These are phyloP conservation scores for Regulus satrapa DNA, from an alignment of 2,113 vertebrate genomes.

Conservation along the genomic window DNA sequence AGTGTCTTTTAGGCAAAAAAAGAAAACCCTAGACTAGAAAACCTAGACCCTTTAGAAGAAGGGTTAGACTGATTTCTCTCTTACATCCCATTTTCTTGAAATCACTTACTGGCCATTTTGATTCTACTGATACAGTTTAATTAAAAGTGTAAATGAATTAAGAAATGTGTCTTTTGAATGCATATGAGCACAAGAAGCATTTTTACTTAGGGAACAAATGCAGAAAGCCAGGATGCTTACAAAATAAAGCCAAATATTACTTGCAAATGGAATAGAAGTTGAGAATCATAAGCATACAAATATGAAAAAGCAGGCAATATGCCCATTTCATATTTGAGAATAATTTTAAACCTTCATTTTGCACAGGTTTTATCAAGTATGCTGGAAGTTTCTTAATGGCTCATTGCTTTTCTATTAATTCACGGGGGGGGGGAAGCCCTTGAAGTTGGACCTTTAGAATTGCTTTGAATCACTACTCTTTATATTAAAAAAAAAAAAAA, in stretches of 20 bases:
- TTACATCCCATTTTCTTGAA: background rate
- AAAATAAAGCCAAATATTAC: conserved; percentile 21
- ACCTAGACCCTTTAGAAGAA: no score
- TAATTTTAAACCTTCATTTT: conserved; percentile 41
- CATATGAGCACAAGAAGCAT: background rate
- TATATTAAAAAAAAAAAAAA: background rate
- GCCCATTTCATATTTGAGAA: background rate
- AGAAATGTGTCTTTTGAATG: background rate
- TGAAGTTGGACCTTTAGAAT: background rate
- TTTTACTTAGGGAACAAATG: conserved; percentile 40
- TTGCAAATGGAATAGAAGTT: background rate
- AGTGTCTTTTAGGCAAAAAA: background rate
- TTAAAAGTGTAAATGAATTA: background rate
- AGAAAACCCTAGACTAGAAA: no score
- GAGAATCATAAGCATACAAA: background rate
- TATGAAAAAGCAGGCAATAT: background rate
- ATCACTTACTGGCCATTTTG: background rate
- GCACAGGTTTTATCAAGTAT: conserved; percentile 27
- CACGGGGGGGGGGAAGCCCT: background rate
- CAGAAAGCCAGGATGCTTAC: conserved; percentile 18
- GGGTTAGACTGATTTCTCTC: background rate
- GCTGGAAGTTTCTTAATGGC: background rate
- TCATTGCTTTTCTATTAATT: background rate
- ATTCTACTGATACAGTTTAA: background rate
- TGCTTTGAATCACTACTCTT: background rate